Evolutionary conservation across 1,140 invertebrate species (phyloP).

Genomic region (Atopsyche davidsoni): DNA sequence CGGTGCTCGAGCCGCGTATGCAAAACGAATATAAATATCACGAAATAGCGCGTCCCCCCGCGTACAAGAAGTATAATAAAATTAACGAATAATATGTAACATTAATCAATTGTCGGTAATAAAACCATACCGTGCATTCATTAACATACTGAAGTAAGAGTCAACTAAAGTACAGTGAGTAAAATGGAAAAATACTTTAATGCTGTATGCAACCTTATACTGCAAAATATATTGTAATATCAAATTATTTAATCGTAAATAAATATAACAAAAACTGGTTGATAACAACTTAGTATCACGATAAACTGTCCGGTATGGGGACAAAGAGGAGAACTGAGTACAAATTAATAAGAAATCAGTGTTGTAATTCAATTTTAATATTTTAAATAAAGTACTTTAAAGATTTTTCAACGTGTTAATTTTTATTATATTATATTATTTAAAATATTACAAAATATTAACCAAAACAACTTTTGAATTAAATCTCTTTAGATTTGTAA

Average conservation of each 20-base stretch:
- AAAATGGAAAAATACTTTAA: slow-evolving; percentile 1
- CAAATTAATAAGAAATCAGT: too few species aligned
- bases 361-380: too few species aligned
- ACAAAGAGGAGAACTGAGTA: too few species aligned
- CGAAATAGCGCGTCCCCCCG: slow-evolving; percentile 24
- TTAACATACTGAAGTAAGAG: slow-evolving; percentile 25
- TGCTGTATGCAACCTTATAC: too few species aligned
- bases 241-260: too few species aligned
- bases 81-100: slow-evolving; percentile 17
- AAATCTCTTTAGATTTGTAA: too few species aligned
- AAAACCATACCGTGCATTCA: slow-evolving; percentile 21
- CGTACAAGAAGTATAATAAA: slow-evolving; percentile 24
- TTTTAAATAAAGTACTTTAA: neutral
- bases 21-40: slow-evolving; percentile 29
- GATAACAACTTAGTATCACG: too few species aligned
- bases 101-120: slow-evolving; percentile 26
- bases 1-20: slow-evolving; percentile 12
- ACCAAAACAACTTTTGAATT: too few species aligned
- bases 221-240: too few species aligned
- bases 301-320: too few species aligned
- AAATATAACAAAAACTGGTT: too few species aligned
- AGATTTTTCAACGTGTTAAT: neutral
- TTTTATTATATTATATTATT: neutral
- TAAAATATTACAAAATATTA: neutral
- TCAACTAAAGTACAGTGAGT: slow-evolving; percentile 16